Conservation (phyloP, 2,888 invertebrate genomes). For the Falcaria lacertinaria region DNA sequence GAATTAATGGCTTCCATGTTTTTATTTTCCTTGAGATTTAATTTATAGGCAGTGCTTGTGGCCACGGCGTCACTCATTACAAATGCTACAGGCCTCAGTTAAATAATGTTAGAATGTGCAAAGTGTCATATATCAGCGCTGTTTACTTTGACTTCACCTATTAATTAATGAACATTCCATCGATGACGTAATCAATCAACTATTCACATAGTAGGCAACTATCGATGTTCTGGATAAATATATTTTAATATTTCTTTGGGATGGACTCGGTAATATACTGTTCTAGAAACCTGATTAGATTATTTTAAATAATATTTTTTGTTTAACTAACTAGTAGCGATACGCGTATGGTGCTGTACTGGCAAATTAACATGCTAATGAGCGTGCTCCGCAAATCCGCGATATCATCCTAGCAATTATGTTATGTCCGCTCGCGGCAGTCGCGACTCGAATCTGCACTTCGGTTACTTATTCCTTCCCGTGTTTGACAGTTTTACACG, state of each 20-base stretch:
- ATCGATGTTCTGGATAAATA: too few species aligned
- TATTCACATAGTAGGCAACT: constrained; percentile 13
- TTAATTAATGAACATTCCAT: constrained; percentile 56
- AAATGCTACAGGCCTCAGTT: constrained; percentile 61
- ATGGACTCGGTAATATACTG: too few species aligned
- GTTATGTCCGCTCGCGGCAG: constrained; percentile 52
- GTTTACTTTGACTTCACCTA: constrained; percentile 53
- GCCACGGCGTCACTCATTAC: constrained; percentile 71
- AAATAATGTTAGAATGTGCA: constrained; percentile 70
- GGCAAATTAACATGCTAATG: constrained; percentile 78
- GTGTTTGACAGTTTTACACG: constrained; percentile 44
- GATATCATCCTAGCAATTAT: constrained; percentile 75
- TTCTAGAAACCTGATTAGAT: too few species aligned
- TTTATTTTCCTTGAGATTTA: constrained; percentile 80
- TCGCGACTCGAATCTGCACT: too few species aligned
- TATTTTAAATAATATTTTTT: neutral
- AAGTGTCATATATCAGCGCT: constrained; percentile 73
- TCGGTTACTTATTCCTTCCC: constrained; percentile 54
- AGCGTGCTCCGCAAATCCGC: constrained; percentile 61
- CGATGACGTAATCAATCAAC: constrained; percentile 49
- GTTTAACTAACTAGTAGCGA: constrained; percentile 21
- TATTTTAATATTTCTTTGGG: too few species aligned
- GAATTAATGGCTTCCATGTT: constrained; percentile 80
- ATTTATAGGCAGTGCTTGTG: constrained; percentile 72
- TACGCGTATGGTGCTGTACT: constrained; percentile 42